Evolutionary conservation across 2,797 vertebrate genomes (phyloP), one percentile per base, ranked within the genome.

Genomic region (Acanthurus tractus): DNA sequence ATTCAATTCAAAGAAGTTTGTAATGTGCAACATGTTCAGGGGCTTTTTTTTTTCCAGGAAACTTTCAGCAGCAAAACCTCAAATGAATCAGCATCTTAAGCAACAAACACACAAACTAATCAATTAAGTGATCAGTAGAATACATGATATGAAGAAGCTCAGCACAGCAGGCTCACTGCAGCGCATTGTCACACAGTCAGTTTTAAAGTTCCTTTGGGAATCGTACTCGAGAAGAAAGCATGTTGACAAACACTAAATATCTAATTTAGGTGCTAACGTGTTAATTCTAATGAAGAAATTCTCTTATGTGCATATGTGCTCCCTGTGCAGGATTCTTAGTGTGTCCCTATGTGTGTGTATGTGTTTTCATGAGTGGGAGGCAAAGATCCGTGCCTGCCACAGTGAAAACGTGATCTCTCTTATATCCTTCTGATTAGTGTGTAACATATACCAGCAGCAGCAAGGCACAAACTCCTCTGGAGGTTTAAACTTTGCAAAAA

Each of bases 371-470:
- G 89, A 74, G 89, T 86, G 81, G 87, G 86, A 81, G 87, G 86
- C 44, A 76, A 42, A 84, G 81, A 76, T 56, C 65, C 29, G 61
- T 55, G 76, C 46, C 75, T 81, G 61, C 74, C 68, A 57, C 64
- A 70, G 66, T 69, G 76, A 69, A 85, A 81, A 85, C 81, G 54
- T 91, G 90, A 85, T 86, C 54, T 73, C 58, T 38, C 82, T 79
- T 17, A 63, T 49, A 85, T 91, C 74, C 56, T 73, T 87, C 70
- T 83, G 90, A 94, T 94, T 92, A 91, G 77, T 44, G 50, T 70
- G 56, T 72, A 81, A 87, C 73, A 79, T 80, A 46, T 58, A 76
- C 74, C 70, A 76, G 78, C 74, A 56, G 66, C 68, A 84, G 49
- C 49, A 66, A 74, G 45, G 59, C 67, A 83, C 80, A 86, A 71